Evolutionary conservation across 2,113 vertebrate genomes (phyloP).

Genomic region (Opisthocomus hoazin): DNA sequence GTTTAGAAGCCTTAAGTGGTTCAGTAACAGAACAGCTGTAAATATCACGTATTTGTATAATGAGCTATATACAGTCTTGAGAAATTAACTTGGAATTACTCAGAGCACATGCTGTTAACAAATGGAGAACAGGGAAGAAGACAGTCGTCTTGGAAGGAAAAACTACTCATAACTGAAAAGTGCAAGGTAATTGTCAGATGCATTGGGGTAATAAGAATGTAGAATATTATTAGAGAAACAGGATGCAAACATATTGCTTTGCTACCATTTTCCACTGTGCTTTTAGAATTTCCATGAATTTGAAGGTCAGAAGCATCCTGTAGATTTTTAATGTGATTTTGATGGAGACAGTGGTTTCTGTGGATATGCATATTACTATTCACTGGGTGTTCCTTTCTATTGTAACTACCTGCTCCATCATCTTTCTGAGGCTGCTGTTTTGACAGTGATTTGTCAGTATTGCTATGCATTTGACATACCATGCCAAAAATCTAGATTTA

Average conservation of each 20-base stretch:
- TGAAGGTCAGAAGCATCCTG: background rate
- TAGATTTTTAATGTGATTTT: background rate
- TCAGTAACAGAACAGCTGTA: background rate
- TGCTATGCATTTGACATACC: background rate
- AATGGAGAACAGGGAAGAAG: background rate
- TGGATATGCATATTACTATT: background rate
- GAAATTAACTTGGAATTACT: background rate
- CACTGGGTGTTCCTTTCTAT: background rate
- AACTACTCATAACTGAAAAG: background rate
- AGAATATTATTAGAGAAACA: background rate
- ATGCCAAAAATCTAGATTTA: constrained; percentile 16
- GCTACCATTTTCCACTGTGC: background rate
- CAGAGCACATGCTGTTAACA: background rate
- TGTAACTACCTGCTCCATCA: constrained; percentile 31
- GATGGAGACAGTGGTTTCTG: background rate
- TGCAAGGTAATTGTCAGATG: background rate
- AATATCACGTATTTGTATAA: background rate
- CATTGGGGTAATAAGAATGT: background rate
- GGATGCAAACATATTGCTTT: background rate
- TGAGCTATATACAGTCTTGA: background rate
- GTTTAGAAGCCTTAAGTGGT: background rate
- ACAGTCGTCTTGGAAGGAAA: background rate
- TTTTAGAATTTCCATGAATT: background rate
- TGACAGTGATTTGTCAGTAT: constrained; percentile 50
- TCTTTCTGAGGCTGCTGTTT: background rate